A percentile compares a stretch with the other conserved stretches of the same genome.
Conservation (phyloP, 2,113 vertebrate species). For the Steatornis caripensis region DNA sequence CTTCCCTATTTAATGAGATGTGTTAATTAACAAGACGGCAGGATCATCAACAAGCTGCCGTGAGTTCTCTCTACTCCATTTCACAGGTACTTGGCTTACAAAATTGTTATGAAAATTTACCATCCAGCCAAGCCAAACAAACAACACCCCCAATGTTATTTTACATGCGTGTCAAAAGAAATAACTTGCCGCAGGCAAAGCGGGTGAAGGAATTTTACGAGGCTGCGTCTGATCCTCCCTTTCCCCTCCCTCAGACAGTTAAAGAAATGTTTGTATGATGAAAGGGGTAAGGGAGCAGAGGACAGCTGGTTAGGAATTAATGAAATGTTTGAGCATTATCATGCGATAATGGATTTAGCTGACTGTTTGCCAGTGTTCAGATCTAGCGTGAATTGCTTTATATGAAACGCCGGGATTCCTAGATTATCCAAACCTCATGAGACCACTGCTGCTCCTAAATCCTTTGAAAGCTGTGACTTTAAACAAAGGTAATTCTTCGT, state of each 20-base stretch:
- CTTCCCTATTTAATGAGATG: background rate
- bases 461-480: background rate
- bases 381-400: conserved; percentile 11
- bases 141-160: conserved; percentile 33
- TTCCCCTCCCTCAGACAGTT: conserved; percentile 48
- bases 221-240: conserved; percentile 48
- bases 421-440: background rate
- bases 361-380: conserved; percentile 39
- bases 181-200: conserved; percentile 46
- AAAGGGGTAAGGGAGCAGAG: conserved; percentile 57
- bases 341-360: conserved; percentile 51
- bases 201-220: conserved; percentile 49
- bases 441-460: background rate
- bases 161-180: conserved; percentile 61
- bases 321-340: conserved; percentile 57
- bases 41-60: background rate
- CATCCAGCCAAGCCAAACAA: conserved; percentile 55
- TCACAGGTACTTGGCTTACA: conserved; percentile 53
- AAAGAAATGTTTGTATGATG: conserved; percentile 51
- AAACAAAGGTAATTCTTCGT: background rate
- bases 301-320: conserved; percentile 60
- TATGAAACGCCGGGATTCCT: background rate
- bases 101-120: conserved; percentile 43
- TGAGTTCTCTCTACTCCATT: background rate
- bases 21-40: background rate